Evolutionary conservation across 2,888 invertebrate species (phyloP), one percentile per base, ranked within the genome.

Genomic region (Epinotia nisella): DNA sequence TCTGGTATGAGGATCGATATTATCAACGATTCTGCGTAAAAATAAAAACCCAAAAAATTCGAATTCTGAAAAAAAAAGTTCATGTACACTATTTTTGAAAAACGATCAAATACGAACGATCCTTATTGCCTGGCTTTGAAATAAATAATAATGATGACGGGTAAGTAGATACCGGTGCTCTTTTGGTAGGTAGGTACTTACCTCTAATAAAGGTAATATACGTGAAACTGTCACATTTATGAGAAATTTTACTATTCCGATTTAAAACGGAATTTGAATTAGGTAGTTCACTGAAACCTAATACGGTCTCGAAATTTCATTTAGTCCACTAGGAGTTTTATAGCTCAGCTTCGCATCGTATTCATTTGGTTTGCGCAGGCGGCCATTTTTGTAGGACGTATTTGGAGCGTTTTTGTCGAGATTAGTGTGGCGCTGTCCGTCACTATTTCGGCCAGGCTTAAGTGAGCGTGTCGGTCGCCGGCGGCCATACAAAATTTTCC

Each of bases 361-460:
- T 56, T 56, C 55, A 66, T 24, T 56, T 66, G 15, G 21, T 55
- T 55, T 39, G 21, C 39, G 55, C 53, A 39, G 1, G 53, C 67
- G 29, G 15, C 35, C 72, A 21, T 72, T 67, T 61, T 55, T 49
- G 49, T n/a, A 39, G 49, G 39, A 45, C 45, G 61, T 72, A 72
- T 72, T 67, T 61, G 55, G 56, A 9, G 41, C 55, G 67, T 72
- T 72, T 72, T 62, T 72, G 72, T 35, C 21, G 21, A 67, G 72
- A 72, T 72, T 72, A 72, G 61, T 56, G 61, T 15, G 49, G 11
- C 53, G 53, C 60, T 71, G 71, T 71, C 72, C 55, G 72, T 72
- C 72, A 72, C 72, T 61, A 71, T 72, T 72, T 68, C 72, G 67
- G 66, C 49, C 59, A 67, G 56, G 70, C 62, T 70, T 70, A 70